Base-by-base conservation (phyloP, 2,113 vertebrate species). In the Rattus rattus region DNA sequence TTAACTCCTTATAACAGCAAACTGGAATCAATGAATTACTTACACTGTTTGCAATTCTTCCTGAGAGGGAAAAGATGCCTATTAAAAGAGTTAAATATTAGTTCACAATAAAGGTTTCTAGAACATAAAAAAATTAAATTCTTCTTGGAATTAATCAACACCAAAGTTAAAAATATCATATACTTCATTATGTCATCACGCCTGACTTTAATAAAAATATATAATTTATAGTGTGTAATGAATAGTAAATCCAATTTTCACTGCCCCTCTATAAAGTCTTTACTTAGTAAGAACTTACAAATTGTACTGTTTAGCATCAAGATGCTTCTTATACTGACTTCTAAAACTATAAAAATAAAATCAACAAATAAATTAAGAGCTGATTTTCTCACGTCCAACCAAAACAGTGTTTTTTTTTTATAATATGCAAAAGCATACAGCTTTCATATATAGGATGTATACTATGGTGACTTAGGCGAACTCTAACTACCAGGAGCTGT, bases 11-110 rank as follows among this genome's bases (percentile, higher is more conserved):
- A 67, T 7, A 56, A 96, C 94, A 33, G 22, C 73, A 97, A 88
- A 97, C 5, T 61, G 84, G 54, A 96, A 83, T 76, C 69, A 94
- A 95, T 73, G 56, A 79, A 67, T 69, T 98, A 99, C 99, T 99
- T 98, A 99, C 99, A 98, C 95, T 98, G 98, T 98, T 77, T 98
- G 97, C 54, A 99, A 98, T 95, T 99, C 98, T 97, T 99, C 98
- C 0, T 98, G 98, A 54, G 96, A 97, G 69, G 96, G 90, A 94
- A 98, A 98, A 96, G 98, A 98, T 81, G 97, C 98, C 99, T 99
- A 92, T 95, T 98, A 98, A 98, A 96, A 98, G 47, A 97, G 52
- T 88, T 81, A 96, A 95, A 93, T 76, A 22, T 93, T 87, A 97
- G 91, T 96, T 96, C 79, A 96, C 94, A 97, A 94, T 14, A 92